Evolutionary conservation across 2,888 invertebrate species (phyloP).

Genomic region (Sipha maydis): DNA sequence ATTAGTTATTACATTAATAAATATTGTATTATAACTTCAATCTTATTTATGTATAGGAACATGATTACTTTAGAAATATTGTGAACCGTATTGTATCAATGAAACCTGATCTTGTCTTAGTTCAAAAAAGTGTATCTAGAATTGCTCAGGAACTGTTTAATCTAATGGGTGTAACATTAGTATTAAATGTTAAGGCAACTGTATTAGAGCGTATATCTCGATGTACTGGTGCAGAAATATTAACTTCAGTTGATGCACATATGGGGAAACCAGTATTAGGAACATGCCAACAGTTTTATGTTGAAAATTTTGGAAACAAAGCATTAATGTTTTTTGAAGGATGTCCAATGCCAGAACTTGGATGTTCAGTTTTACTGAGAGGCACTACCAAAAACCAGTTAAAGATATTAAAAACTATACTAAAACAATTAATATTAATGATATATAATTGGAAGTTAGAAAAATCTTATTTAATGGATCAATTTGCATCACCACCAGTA

Average conservation of each 20-base stretch:
- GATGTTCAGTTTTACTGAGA: constrained; percentile 65
- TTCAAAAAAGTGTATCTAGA: constrained; percentile 75
- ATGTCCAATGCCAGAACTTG: constrained; percentile 75
- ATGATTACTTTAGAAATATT: constrained; percentile 85
- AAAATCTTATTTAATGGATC: constrained; percentile 87
- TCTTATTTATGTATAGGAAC: constrained; percentile 72
- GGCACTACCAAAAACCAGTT: constrained; percentile 65
- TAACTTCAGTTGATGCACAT: constrained; percentile 88
- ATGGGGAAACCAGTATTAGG: constrained; percentile 82
- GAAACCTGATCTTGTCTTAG: constrained; percentile 87
- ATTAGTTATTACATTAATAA: constrained; percentile 26
- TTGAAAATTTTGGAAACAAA: constrained; percentile 77
- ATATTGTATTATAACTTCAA: not conserved
- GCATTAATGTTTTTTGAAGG: constrained; percentile 95
- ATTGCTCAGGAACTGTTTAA: constrained; percentile 88
- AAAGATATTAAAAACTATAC: constrained; percentile 83
- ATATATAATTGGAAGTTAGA: constrained; percentile 94
- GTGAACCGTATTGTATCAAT: constrained; percentile 86
- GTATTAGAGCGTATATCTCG: constrained; percentile 83
- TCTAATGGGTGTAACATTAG: constrained; percentile 83
- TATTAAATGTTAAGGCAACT: constrained; percentile 83
- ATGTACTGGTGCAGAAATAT: constrained; percentile 84
- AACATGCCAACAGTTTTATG: constrained; percentile 83
- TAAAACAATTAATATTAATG: constrained; percentile 82
- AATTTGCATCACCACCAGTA: constrained; percentile 78